Percentiles rank a stretch among this genome's conserved stretches.
Conservation (phyloP, 2,113 vertebrate species). For the Nanger granti region DNA sequence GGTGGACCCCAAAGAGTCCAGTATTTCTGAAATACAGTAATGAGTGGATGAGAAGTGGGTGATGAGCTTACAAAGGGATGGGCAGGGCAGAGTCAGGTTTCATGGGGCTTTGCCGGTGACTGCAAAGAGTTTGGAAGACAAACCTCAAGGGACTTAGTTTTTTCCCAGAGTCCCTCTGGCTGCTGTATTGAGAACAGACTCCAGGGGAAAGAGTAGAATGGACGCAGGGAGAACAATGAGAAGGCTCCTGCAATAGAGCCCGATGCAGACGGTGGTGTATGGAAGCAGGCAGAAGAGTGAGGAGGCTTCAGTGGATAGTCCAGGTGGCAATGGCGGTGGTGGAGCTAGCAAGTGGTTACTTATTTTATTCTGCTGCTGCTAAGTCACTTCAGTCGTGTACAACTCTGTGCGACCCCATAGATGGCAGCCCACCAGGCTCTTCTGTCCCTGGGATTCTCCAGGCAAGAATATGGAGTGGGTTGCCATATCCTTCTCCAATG, state of each 20-base stretch:
- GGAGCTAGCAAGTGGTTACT: background rate
- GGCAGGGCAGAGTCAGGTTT: background rate
- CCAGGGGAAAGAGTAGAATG: background rate
- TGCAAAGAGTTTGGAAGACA: background rate
- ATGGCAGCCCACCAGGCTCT: no score
- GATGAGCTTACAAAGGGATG: background rate
- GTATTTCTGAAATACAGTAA: no score
- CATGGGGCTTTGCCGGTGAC: background rate
- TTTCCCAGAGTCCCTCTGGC: background rate
- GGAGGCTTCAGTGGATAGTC: background rate
- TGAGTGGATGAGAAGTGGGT: background rate
- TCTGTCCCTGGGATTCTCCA: no score
- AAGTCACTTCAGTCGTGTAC: no score
- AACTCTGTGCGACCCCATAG: no score
- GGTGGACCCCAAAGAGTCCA: background rate
- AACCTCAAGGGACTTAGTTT: background rate
- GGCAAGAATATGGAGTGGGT: no score
- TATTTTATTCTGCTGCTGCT: background rate
- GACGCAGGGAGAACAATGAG: background rate
- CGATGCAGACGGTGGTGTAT: background rate
- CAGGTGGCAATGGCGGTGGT: background rate
- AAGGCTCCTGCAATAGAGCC: background rate
- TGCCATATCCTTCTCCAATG: no score
- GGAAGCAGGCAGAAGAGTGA: background rate
- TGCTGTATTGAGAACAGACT: background rate